A percentile compares a stretch with the other conserved stretches of the same genome.
phyloP scores from a whole-genome alignment of 2,113 vertebrate genomes.

The Empidonax alnorum region DNA sequence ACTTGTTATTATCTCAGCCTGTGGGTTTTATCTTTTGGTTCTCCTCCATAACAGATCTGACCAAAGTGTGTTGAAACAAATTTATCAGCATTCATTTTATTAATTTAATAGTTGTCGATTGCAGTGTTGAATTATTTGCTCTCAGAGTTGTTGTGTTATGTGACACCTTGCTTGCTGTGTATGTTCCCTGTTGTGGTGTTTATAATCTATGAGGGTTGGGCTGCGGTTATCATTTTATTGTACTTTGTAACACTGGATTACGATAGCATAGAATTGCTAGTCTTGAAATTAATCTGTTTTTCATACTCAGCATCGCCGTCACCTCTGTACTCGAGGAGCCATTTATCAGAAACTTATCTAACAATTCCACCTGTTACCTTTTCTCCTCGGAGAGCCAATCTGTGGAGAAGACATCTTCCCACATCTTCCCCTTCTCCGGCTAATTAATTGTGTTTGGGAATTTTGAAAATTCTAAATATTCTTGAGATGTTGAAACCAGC shows the following conservation, averaged over 20 bases:
- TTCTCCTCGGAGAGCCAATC: background rate
- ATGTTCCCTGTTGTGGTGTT: background rate
- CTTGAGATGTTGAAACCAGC: background rate
- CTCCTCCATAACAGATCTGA: background rate
- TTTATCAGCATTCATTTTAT: background rate
- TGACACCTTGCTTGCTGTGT: background rate
- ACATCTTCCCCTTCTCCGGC: background rate
- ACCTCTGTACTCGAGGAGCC: background rate
- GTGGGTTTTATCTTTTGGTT: background rate
- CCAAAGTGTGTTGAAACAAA: background rate
- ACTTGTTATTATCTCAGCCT: background rate
- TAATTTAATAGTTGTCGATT: background rate
- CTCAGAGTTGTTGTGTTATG: background rate
- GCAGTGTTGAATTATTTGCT: background rate
- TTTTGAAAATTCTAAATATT: background rate
- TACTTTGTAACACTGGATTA: background rate
- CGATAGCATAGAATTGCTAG: background rate
- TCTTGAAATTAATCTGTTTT: background rate
- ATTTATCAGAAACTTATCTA: background rate
- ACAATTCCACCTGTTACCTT: background rate
- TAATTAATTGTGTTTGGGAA: background rate
- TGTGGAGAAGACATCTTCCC: background rate
- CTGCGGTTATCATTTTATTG: background rate
- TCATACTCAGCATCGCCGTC: background rate
- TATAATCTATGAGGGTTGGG: background rate